phyloP scores from a whole-genome alignment of 2,797 vertebrate species.

The Diplodus puntazzo region DNA sequence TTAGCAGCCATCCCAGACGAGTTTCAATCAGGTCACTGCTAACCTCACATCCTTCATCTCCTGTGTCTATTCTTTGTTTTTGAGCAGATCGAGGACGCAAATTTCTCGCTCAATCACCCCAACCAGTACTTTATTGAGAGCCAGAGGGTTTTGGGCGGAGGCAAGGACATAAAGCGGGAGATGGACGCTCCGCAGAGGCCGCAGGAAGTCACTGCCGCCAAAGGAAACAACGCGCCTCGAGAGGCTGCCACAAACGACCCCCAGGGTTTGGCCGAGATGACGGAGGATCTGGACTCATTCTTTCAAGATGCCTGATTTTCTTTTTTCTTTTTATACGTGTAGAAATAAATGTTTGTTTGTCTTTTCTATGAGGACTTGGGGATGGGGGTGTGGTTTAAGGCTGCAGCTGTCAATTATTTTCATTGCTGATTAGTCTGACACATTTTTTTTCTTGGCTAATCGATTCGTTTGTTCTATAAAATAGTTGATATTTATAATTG shows the following conservation, averaged over 20 bases:
- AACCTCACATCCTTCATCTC: conserved; percentile 28
- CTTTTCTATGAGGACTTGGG: background rate
- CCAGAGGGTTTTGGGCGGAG: conserved; percentile 88
- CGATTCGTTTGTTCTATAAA: no score
- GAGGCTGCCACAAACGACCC: conserved; percentile 62
- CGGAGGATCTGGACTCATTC: conserved; percentile 89
- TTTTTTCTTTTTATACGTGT: background rate
- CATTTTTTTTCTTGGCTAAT: no score
- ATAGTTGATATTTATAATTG: no score
- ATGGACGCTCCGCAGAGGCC: conserved; percentile 70
- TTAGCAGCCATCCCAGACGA: conserved; percentile 19
- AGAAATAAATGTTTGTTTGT: conserved; percentile 5
- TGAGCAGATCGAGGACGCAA: conserved; percentile 89
- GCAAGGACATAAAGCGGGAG: conserved; percentile 90
- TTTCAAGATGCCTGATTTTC: conserved; percentile 84
- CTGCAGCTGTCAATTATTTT: no score
- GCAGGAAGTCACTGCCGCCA: conserved; percentile 62
- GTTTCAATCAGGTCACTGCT: background rate
- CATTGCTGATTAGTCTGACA: no score
- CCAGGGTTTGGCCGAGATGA: conserved; percentile 72
- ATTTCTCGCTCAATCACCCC: conserved; percentile 95
- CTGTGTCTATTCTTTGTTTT: background rate
- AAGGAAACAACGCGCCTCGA: conserved; percentile 32
- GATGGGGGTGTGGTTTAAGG: background rate
- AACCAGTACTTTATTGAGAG: conserved; percentile 98